phyloP scores from a whole-genome alignment of 2,113 vertebrate genomes.

The Pitta sordida region DNA sequence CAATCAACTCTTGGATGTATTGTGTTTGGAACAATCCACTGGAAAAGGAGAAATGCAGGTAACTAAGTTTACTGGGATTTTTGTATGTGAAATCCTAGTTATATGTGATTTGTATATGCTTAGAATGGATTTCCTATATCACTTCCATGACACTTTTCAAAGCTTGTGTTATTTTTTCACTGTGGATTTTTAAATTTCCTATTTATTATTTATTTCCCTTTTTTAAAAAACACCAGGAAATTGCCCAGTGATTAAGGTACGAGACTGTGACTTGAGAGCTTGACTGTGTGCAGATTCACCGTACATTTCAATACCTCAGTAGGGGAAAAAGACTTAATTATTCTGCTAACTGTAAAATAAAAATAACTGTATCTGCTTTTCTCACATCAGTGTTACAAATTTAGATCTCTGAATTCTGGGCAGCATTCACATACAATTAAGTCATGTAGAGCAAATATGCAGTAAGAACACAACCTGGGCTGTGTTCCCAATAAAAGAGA shows the following conservation, averaged over 20 bases:
- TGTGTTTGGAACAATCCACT: slow-evolving; percentile 54
- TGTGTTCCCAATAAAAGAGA: background rate
- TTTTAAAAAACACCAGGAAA: background rate
- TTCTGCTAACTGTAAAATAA: background rate
- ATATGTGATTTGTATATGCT: background rate
- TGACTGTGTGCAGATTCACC: background rate
- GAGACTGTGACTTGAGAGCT: background rate
- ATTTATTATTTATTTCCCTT: background rate
- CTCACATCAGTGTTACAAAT: background rate
- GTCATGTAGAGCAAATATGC: background rate
- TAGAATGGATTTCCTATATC: background rate
- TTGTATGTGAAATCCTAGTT: background rate
- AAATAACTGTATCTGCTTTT: background rate
- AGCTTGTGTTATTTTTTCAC: background rate
- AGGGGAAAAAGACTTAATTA: no score
- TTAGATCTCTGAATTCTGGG: background rate
- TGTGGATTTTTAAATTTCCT: background rate
- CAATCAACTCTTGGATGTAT: slow-evolving; percentile 74
- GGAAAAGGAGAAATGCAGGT: slow-evolving; percentile 74
- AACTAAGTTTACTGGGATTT: slow-evolving; percentile 26
- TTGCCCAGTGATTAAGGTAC: background rate
- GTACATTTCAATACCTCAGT: background rate
- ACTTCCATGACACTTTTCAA: background rate
- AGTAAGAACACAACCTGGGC: background rate
- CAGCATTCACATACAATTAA: background rate